phyloP scores from a whole-genome alignment of 2,888 invertebrate species.

The Apocheima hispidaria region DNA sequence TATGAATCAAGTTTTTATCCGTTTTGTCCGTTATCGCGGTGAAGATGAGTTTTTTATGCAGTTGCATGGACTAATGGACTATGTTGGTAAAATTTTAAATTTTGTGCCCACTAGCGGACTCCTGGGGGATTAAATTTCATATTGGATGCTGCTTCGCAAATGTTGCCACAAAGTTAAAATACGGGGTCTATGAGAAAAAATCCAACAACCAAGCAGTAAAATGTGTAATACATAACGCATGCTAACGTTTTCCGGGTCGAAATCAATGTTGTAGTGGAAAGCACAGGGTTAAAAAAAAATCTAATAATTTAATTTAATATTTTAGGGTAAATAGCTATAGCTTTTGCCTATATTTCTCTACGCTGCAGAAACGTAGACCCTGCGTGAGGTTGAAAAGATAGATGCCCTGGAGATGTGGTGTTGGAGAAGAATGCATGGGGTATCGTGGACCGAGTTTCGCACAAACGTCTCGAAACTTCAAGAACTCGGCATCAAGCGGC shows the following conservation, averaged over 20 bases:
- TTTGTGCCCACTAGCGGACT: slow-evolving; percentile 12
- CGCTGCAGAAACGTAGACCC: too few relatives aligned
- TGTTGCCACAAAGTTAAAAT: slow-evolving; percentile 10
- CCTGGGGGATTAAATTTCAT: slow-evolving; percentile 9
- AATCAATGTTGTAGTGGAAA: background rate
- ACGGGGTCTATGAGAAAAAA: slow-evolving; percentile 3
- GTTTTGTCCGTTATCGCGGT: slow-evolving; percentile 53
- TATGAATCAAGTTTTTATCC: slow-evolving; percentile 66
- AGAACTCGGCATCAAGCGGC: too few relatives aligned
- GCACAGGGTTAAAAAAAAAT: too few relatives aligned
- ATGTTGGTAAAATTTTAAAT: slow-evolving; percentile 34
- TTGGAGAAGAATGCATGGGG: too few relatives aligned
- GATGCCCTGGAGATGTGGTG: too few relatives aligned
- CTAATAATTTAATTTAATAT: background rate
- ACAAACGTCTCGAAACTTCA: too few relatives aligned
- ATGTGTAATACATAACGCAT: background rate
- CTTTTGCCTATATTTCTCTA: too few relatives aligned
- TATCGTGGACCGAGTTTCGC: too few relatives aligned
- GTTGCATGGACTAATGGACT: slow-evolving; percentile 25
- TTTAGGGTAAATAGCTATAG: too few relatives aligned
- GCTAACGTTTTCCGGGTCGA: background rate
- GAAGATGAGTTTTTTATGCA: slow-evolving; percentile 29
- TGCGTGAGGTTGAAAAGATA: too few relatives aligned
- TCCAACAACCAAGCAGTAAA: background rate
- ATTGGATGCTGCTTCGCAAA: slow-evolving; percentile 15